These are phyloP conservation scores for Oscheius sp. DNA, from an alignment of 2,888 invertebrate genomes.

Conservation along the genomic window DNA sequence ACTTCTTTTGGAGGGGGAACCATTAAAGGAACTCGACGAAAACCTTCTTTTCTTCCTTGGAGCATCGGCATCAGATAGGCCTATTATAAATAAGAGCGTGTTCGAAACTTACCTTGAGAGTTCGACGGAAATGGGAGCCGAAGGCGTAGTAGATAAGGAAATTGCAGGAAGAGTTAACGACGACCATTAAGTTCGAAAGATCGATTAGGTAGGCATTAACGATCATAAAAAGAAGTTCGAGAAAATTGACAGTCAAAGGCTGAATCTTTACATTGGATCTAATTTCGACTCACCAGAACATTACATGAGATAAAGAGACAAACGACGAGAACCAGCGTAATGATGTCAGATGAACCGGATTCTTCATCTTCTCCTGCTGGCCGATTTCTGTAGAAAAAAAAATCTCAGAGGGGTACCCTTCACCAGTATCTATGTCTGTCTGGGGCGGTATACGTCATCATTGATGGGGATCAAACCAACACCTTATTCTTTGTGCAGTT, in stretches of 20 bases:
- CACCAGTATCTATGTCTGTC: constrained; percentile 1
- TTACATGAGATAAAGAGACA: constrained; percentile 67
- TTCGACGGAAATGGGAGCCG: constrained; percentile 61
- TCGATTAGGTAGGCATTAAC: constrained; percentile 66
- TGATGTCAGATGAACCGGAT: constrained; percentile 50
- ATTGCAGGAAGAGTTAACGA: constrained; percentile 66
- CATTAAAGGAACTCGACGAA: constrained; percentile 6
- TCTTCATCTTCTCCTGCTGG: constrained; percentile 12
- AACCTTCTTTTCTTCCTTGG: constrained; percentile 4
- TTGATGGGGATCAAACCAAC: constrained; percentile 12
- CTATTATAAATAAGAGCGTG: background rate
- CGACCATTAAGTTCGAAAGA: constrained; percentile 66
- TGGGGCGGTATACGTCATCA: constrained; percentile 26
- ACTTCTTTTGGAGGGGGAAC: constrained; percentile 16
- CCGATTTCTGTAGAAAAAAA: background rate
- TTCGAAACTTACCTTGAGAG: constrained; percentile 37
- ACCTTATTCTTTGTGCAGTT: background rate
- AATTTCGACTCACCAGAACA: constrained; percentile 48
- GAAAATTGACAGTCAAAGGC: constrained; percentile 66
- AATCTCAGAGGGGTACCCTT: constrained; percentile 14
- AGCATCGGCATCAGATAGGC: background rate
- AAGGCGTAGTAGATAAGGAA: constrained; percentile 68
- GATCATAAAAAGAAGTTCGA: constrained; percentile 58
- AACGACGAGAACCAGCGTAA: constrained; percentile 67
- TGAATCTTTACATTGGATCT: constrained; percentile 39